Evolutionary conservation across 2,888 invertebrate species (phyloP).

Genomic region (Yponomeuta cagnagella): DNA sequence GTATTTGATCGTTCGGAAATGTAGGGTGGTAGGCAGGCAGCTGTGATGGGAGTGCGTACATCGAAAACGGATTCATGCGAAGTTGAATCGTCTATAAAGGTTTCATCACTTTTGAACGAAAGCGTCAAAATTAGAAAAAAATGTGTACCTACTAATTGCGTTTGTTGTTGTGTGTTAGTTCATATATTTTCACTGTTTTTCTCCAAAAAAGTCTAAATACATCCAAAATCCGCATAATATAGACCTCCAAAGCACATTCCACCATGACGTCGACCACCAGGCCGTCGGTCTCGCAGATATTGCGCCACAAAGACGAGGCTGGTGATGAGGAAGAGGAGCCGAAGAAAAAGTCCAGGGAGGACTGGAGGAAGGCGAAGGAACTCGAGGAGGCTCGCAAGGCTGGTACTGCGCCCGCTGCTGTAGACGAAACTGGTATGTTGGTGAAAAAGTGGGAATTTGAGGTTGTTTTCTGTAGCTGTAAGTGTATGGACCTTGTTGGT

Average conservation of each 20-base stretch:
- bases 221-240: not conserved
- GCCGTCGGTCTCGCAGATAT: conserved; percentile 82
- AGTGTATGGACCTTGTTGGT: no score
- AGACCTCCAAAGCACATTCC: no score
- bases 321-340: conserved; percentile 81
- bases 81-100: not conserved
- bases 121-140: no score
- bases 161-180: not conserved
- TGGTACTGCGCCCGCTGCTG: conserved; percentile 94
- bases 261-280: conserved; percentile 51
- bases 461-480: not conserved
- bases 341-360: conserved; percentile 92
- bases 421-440: conserved; percentile 79
- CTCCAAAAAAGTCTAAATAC: not conserved
- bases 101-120: not conserved
- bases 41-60: no score
- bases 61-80: not conserved
- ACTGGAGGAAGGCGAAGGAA: conserved; percentile 98
- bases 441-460: not conserved
- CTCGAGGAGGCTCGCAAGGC: conserved; percentile 98
- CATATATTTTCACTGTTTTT: conserved; percentile 1
- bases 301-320: conserved; percentile 77
- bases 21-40: not conserved
- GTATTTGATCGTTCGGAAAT: conserved; percentile 6
- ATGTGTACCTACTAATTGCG: no score